Evolutionary conservation across 2,797 vertebrate species (phyloP).

Genomic region (Lithobates pipiens): DNA sequence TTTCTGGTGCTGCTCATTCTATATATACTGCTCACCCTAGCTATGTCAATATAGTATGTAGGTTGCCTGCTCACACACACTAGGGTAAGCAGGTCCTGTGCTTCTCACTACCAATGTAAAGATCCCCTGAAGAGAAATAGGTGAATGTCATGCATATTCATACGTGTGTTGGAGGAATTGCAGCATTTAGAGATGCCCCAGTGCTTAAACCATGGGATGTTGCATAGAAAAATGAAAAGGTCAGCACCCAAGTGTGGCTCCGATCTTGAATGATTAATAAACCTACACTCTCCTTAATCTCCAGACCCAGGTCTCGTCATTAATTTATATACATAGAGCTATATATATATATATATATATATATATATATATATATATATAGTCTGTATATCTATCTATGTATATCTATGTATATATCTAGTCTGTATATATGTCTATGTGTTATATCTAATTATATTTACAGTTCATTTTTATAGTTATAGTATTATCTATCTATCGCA

Average conservation of each 20-base stretch:
- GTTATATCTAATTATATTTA: too few species aligned
- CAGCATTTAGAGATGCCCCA: slow-evolving; percentile 44
- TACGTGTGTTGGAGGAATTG: slow-evolving; percentile 17
- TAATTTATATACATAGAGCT: slow-evolving; percentile 17
- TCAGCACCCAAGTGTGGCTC: slow-evolving; percentile 42
- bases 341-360: not conserved
- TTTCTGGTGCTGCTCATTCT: not conserved
- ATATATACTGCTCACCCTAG: not conserved
- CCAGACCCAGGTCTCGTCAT: not conserved
- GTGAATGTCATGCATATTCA: slow-evolving; percentile 45
- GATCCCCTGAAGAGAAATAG: slow-evolving; percentile 44
- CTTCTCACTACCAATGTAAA: slow-evolving; percentile 2
- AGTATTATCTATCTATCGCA: too few species aligned
- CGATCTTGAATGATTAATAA: slow-evolving; percentile 53
- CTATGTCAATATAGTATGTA: too few species aligned
- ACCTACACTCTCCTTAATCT: slow-evolving; percentile 28
- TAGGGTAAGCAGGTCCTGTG: not conserved
- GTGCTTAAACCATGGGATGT: slow-evolving; percentile 32
- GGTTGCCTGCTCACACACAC: not conserved
- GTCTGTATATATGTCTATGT: too few species aligned
- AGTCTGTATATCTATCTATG: not conserved
- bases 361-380: not conserved
- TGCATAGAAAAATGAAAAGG: slow-evolving; percentile 50
- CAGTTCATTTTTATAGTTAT: too few species aligned
- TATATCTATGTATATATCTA: too few species aligned